Evolutionary conservation across 2,797 vertebrate species (phyloP).

Genomic region (Oophaga sylvatica): DNA sequence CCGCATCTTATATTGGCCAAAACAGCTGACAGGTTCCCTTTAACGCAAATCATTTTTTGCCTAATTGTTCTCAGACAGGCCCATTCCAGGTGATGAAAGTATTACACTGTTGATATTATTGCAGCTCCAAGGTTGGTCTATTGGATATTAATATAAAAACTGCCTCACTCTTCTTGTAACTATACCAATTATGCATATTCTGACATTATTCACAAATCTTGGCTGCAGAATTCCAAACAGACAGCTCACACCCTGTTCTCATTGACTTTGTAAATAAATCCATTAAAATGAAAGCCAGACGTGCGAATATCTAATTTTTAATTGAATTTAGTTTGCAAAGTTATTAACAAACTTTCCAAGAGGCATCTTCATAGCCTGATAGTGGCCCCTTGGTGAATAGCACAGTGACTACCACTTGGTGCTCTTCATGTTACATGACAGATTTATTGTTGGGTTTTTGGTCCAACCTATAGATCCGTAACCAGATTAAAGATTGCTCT

Average conservation of each 20-base stretch:
- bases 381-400: neutral
- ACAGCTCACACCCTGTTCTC: slow-evolving; percentile 45
- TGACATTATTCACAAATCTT: slow-evolving; percentile 40
- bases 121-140: slow-evolving; percentile 12
- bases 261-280: slow-evolving; percentile 22
- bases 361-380: neutral
- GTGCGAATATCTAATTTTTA: slow-evolving; percentile 22
- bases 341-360: neutral
- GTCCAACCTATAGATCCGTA: no score
- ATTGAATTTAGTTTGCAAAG: slow-evolving; percentile 5
- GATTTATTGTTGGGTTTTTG: no score
- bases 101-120: neutral
- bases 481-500: no score
- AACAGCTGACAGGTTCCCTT: no score
- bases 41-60: no score
- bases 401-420: no score
- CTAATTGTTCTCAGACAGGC: no score
- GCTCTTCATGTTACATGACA: no score
- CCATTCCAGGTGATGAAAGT: no score
- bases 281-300: slow-evolving; percentile 42
- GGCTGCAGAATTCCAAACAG: slow-evolving; percentile 44
- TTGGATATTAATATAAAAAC: slow-evolving; percentile 33
- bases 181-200: slow-evolving; percentile 39
- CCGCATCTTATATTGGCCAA: no score
- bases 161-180: slow-evolving; percentile 40